These are phyloP conservation scores for Hycleus phaleratus DNA, from an alignment of 1,140 invertebrate genomes.

Conservation along the genomic window DNA sequence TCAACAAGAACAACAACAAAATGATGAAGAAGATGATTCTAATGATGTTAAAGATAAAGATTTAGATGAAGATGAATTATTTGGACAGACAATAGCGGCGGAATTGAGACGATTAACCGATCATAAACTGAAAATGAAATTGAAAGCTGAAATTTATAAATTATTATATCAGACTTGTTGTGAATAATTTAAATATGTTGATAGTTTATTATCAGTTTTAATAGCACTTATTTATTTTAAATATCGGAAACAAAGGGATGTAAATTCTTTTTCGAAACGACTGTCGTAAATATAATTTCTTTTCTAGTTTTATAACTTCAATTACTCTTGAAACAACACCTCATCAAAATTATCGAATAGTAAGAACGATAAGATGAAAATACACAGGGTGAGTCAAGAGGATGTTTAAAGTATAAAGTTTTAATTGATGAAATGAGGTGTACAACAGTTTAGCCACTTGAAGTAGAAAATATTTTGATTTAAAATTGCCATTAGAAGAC, in stretches of 20 bases:
- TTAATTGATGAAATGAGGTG: too few species aligned
- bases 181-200: constrained; percentile 2
- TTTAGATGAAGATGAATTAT: constrained; percentile 22
- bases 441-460: too few species aligned
- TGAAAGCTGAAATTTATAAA: constrained; percentile 23
- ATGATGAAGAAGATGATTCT: too few species aligned
- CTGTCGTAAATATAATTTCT: neutral
- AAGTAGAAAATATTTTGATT: too few species aligned
- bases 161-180: constrained; percentile 16
- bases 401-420: too few species aligned
- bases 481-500: too few species aligned
- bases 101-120: constrained; percentile 16
- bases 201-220: neutral
- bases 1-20: too few species aligned
- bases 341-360: too few species aligned
- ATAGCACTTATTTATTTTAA: neutral
- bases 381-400: too few species aligned
- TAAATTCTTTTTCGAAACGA: neutral
- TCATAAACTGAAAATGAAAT: constrained; percentile 17
- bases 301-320: constrained; percentile 42
- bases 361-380: too few species aligned
- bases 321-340: too few species aligned
- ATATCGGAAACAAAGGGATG: neutral
- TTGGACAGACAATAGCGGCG: constrained; percentile 19
- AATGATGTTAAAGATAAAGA: neutral